A percentile compares a stretch with the other conserved stretches of the same genome.
Conservation (phyloP, 92 coral and sea anemone species). For the Actinernus sp. region DNA sequence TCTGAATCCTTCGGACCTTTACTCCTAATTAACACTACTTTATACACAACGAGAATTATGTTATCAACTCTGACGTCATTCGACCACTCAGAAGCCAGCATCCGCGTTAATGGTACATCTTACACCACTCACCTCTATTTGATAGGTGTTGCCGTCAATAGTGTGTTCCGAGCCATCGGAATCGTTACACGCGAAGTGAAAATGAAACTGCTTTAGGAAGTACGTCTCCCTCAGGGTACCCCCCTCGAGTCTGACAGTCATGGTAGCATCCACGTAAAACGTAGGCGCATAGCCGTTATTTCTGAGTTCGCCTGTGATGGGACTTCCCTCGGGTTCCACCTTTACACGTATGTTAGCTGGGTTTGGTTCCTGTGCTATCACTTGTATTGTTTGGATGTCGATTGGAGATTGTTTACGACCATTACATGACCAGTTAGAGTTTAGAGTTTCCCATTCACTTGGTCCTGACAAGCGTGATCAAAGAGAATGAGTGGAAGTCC, state of each 20-base stretch:
- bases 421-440: no score
- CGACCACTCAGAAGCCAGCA: no score
- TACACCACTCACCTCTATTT: no score
- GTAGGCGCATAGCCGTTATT: constrained; percentile 68
- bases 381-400: constrained; percentile 32
- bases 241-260: constrained; percentile 54
- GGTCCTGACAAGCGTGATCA: no score
- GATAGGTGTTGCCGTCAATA: constrained; percentile 70
- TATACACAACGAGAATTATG: no score
- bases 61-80: no score
- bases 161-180: constrained; percentile 73
- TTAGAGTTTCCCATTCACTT: no score
- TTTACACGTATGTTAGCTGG: constrained; percentile 58
- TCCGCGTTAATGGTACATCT: no score
- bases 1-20: no score
- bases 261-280: constrained; percentile 22
- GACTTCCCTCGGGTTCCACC: constrained; percentile 53
- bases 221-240: constrained; percentile 53
- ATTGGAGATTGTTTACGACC: no score
- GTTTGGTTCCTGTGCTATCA: constrained; percentile 54
- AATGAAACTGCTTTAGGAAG: constrained; percentile 63
- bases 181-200: constrained; percentile 67
- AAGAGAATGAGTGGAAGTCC: no score
- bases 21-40: no score
- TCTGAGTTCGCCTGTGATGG: constrained; percentile 55